Base-by-base conservation (phyloP, 1,140 invertebrate genomes). In the Hirudo medicinalis region DNA sequence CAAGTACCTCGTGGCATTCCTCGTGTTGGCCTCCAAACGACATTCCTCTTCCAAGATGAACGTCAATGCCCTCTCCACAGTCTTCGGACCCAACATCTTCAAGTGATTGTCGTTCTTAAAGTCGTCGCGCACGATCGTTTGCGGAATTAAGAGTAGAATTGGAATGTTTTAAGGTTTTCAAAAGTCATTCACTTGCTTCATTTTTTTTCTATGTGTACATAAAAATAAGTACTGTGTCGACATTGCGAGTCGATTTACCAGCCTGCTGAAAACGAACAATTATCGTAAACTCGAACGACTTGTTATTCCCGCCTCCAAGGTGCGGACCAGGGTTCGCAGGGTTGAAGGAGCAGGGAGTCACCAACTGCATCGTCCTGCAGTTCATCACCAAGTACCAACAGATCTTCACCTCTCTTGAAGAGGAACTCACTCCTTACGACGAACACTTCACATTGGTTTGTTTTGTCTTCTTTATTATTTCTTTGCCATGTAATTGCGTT, bases 51-150 rank as follows among this genome's bases (percentile, higher is more conserved):
- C 83, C 72, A 80, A 82, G 73, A 84, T 84, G 83, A 78, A 77
- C 67, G 76, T 82, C n/a, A 79, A 79, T 71, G 78, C 81, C 32
- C 73, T 84, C 32, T 81, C 80, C 29, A 84, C 83, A 71, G 80
- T 84, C 15, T 84, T 84, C 78, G 83, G 82, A 71, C 83, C 83
- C 32, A 83, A 83, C 75, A 70, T 84, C 22, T 84, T 84, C 74
- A 82, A 78, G 81, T 83, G 76, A 74, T 22, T 63, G 8, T 22
- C 8, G 11, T 63, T 63, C 22, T 32, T 63, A 13, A 15, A 19
- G 19, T 63, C 13, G 19, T 63, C 17, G 29, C 19, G 1, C 3
- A 9, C 11, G 11, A 49, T 49, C 6, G 32, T 3, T 36, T 36
- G 32, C 32, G 6, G 32, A 36, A 36, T 36, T 36, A 36, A 9